Base-by-base conservation (phyloP, 2,888 invertebrate species). In the Atrina japonica region DNA sequence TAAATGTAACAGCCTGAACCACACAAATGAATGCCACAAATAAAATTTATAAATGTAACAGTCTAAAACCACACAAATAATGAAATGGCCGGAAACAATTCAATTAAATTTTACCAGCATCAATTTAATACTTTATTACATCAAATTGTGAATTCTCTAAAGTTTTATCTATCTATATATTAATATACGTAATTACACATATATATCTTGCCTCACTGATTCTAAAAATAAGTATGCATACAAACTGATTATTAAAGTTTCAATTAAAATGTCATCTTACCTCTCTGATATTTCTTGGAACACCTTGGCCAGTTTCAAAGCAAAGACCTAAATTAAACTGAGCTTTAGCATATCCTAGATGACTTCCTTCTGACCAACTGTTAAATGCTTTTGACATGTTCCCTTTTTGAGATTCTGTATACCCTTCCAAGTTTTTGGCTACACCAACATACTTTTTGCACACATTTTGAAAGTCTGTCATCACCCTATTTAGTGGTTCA, bases 311-410 rank as follows among this genome's bases (percentile, higher is more conserved):
- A 82, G 92, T 91, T 88, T 95, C 94, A 88, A 94, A 93, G 84
- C 94, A 94, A 30, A 94, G 85, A 1, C 93, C 95, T 73, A 95
- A 91, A 86, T 95, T 95, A 83, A 93, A 95, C 73, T 93, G 91
- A 40, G 94, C 94, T 56, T 86, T 84, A 27, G 80, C 70, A 61
- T 87, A 82, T 1, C 84, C 92, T 83, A 86, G 76, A 30, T 89
- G 87, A 77, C 91, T 89, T 29, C 85, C 79, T 30, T 82, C 78
- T 27, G 75, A 63, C 80, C 85, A 81, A 52, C 81, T 77, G 25
- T 72, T 43, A 1, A 80, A 76, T 11, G 87, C 87, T 14, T 69
- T 58, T 21, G 71, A 71, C 77, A 83, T 73, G 61, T 86, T 73
- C 11, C 84, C 83, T 43, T 60, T 59, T 14, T 66, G 49, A 11